Percentiles rank a stretch among this genome's conserved stretches.
These are phyloP conservation scores for Panulirus ornatus DNA, from an alignment of 1,140 invertebrate species.

Conservation along the genomic window DNA sequence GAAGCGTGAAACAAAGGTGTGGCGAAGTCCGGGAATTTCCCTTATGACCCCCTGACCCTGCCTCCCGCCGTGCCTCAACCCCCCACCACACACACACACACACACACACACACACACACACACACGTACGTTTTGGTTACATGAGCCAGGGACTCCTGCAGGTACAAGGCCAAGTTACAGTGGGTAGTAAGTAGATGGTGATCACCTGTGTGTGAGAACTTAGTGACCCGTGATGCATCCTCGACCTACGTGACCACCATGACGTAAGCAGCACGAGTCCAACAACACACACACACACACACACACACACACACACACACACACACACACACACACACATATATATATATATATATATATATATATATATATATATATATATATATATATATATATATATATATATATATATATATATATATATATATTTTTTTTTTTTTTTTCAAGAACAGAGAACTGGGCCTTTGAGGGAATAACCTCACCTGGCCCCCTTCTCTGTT, in stretches of 20 bases:
- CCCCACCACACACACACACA: conserved; percentile 21
- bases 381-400: conserved; percentile 14
- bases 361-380: conserved; percentile 14
- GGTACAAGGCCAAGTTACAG: neutral
- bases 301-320: neutral
- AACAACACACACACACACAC: too few species aligned
- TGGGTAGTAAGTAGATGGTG: neutral
- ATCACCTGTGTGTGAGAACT: neutral
- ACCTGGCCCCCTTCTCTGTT: too few species aligned
- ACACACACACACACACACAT: neutral
- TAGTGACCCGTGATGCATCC: too few species aligned
- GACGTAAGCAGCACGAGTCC: neutral
- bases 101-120: conserved; percentile 39
- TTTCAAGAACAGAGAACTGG: too few species aligned
- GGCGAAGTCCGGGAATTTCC: neutral
- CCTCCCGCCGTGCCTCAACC: neutral
- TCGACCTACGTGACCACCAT: neutral
- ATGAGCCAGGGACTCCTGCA: neutral
- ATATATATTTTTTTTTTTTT: too few species aligned
- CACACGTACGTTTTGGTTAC: neutral
- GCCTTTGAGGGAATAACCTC: too few species aligned
- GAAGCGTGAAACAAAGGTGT: neutral
- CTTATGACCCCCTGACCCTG: neutral
- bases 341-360: neutral
- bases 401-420: conserved; percentile 14